These are phyloP conservation scores for Ciconia nigra DNA, from an alignment of 2,797 vertebrate genomes.

Conservation along the genomic window DNA sequence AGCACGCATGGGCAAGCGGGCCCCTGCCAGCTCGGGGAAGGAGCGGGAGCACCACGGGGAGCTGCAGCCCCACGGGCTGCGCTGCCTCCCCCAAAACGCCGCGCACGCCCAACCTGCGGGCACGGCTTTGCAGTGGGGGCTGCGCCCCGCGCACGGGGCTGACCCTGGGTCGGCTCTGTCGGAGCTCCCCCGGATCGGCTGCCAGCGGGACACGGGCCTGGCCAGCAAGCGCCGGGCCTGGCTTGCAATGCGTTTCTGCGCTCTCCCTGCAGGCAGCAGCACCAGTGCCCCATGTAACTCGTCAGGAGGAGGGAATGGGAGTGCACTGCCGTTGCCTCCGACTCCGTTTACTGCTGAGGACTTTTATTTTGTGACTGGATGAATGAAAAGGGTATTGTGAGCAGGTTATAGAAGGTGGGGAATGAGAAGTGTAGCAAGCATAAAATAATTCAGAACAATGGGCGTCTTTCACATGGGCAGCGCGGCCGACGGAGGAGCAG, in stretches of 20 bases:
- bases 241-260: fast-evolving
- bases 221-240: background rate
- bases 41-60: fast-evolving
- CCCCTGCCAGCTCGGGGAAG: background rate
- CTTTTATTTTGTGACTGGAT: background rate
- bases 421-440: background rate
- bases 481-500: background rate
- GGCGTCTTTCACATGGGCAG: background rate
- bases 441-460: background rate
- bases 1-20: fast-evolving
- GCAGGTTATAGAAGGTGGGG: background rate
- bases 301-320: background rate
- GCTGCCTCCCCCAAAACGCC: background rate
- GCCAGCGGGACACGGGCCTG: background rate
- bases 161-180: background rate
- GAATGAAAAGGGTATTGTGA: background rate
- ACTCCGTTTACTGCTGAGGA: background rate
- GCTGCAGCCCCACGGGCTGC: background rate
- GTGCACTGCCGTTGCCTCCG: background rate
- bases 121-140: background rate
- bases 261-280: background rate
- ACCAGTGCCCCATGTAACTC: background rate
- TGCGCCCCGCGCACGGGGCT: background rate
- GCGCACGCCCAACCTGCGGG: fast-evolving
- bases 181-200: background rate